These are phyloP conservation scores for Melanostigma gelatinosum DNA, from an alignment of 2,113 vertebrate genomes.

Conservation along the genomic window DNA sequence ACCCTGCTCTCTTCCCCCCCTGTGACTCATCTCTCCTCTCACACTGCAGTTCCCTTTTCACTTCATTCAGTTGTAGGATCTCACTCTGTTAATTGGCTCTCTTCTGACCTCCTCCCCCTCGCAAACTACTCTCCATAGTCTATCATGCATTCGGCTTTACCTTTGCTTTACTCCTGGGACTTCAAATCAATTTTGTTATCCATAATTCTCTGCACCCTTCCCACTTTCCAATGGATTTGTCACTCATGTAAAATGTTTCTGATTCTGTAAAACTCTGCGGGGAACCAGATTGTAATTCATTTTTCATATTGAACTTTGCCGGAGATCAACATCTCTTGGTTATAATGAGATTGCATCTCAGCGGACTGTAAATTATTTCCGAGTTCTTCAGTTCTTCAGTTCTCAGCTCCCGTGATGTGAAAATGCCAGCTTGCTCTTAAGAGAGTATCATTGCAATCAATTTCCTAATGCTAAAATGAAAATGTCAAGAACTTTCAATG, in stretches of 20 bases:
- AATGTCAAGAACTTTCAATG: slow-evolving; percentile 67
- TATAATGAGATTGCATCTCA: slow-evolving; percentile 61
- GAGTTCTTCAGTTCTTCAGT: slow-evolving; percentile 39
- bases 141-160: not conserved
- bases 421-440: slow-evolving; percentile 61
- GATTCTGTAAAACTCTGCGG: slow-evolving; percentile 25
- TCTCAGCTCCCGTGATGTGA: slow-evolving; percentile 49
- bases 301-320: slow-evolving; percentile 58
- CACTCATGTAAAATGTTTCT: slow-evolving; percentile 20
- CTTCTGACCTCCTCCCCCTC: not conserved
- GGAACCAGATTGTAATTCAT: slow-evolving; percentile 47
- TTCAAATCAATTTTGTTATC: slow-evolving; percentile 14
- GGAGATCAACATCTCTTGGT: slow-evolving; percentile 63
- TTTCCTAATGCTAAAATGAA: slow-evolving; percentile 57
- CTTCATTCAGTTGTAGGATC: not conserved
- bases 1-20: too few species aligned
- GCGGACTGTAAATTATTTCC: slow-evolving; percentile 53
- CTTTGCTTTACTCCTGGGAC: not conserved
- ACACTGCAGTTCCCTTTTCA: not conserved
- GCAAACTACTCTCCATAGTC: not conserved
- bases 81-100: not conserved
- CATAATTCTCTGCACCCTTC: not conserved
- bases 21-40: not conserved
- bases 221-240: slow-evolving; percentile 23
- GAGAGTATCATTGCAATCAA: slow-evolving; percentile 65